Conservation (phyloP, 2,113 vertebrate species). For the Thunnus thynnus region DNA sequence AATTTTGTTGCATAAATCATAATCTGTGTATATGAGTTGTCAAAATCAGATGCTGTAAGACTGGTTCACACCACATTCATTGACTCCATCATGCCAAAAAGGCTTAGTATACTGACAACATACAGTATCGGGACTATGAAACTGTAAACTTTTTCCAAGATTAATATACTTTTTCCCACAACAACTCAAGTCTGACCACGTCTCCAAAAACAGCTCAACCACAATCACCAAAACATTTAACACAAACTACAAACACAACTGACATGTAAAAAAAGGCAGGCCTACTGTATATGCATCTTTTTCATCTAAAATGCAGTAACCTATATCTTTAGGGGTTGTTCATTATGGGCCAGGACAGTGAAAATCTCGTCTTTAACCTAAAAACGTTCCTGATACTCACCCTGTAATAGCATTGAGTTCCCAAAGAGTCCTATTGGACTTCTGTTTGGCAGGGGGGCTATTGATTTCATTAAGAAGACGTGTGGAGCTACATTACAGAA, state of each 20-base stretch:
- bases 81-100: conserved; percentile 46
- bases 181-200: conserved; percentile 25
- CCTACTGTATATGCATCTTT: not conserved
- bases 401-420: conserved; percentile 71
- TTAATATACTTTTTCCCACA: conserved; percentile 3
- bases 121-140: conserved; percentile 29
- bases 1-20: conserved; percentile 73
- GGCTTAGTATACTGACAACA: conserved; percentile 32
- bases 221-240: conserved; percentile 24
- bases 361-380: conserved; percentile 57
- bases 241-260: conserved; percentile 19
- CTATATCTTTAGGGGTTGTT: conserved; percentile 19
- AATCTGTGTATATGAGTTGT: conserved; percentile 65
- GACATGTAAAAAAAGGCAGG: too few relatives aligned
- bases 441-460: conserved; percentile 77
- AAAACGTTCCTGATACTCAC: conserved; percentile 51
- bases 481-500: conserved; percentile 86
- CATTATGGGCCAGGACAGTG: conserved; percentile 30
- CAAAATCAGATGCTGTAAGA: conserved; percentile 47
- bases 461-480: conserved; percentile 88
- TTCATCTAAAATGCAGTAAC: not conserved
- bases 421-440: conserved; percentile 72
- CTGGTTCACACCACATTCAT: conserved; percentile 29
- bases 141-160: conserved; percentile 17
- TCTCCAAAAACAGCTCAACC: conserved; percentile 26